These are phyloP conservation scores for Psittacula echo DNA, from an alignment of 2,797 vertebrate genomes.

Conservation along the genomic window DNA sequence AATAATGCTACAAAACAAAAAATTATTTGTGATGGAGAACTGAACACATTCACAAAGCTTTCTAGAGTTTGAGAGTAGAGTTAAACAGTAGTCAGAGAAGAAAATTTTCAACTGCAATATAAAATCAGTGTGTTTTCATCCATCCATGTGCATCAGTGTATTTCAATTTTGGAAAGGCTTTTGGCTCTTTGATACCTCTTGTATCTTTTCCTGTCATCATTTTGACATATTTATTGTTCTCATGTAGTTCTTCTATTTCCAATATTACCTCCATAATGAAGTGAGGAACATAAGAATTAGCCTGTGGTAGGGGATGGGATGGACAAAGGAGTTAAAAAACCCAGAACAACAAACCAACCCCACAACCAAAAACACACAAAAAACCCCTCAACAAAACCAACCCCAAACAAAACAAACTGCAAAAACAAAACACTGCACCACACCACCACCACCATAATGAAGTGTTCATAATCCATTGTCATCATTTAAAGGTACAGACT, in stretches of 20 bases:
- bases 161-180: not conserved
- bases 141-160: not conserved
- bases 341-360: not conserved
- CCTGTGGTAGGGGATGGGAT: too few relatives aligned
- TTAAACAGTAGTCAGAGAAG: not conserved
- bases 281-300: not conserved
- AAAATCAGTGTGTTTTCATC: not conserved
- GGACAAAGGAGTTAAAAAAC: not conserved
- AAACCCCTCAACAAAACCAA: rapidly evolving
- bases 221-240: not conserved
- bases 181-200: not conserved
- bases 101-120: not conserved
- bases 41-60: not conserved
- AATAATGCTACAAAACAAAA: not conserved
- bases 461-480: not conserved
- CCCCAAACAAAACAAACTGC: not conserved
- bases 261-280: not conserved
- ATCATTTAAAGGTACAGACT: not conserved
- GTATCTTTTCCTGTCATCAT: not conserved
- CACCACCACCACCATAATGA: not conserved
- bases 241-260: not conserved
- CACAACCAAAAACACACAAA: not conserved
- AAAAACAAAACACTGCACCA: rapidly evolving
- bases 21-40: not conserved
- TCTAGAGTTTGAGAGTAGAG: not conserved